Base-by-base conservation (phyloP, 2,888 invertebrate genomes). In the Dasypogon diadema region DNA sequence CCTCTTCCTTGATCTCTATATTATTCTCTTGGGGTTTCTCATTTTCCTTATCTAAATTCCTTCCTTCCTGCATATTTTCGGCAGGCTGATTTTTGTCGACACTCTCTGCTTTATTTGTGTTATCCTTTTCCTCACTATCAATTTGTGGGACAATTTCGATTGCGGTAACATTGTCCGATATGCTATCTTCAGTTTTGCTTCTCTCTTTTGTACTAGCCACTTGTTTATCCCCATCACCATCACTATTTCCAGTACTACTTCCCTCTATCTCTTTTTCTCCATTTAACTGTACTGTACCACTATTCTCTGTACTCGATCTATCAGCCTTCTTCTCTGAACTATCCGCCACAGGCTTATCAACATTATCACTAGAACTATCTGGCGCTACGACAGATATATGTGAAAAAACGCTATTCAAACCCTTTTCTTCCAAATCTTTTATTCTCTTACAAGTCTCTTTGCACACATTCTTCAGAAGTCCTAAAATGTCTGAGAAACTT, bases 1-100 rank as follows among this genome's bases (percentile, higher is more conserved):
- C 22, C 5, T 55, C 16, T 16, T 21, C 24, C 5, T 6, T 26
- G 24, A 30, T 30, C 30, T 34, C 8, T 26, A 8, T 18, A 78
- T 75, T 73, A 58, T 78, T 30, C 26, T 54, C 48, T 48, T 63
- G 18, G 2, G 6, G 42, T 6, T 42, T 24, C 0, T 63, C 42
- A 1, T 22, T 51, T 51, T 42, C 42, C 42, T 42, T 42, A 42
- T 42, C 42, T 42, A 42, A 42, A 51, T 51, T 42, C n/a, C n/a
- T 2, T 6, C n/a, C 12, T 42, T 6, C 12, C 16, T 74, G 56
- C 16, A 55, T 54, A 14, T n/a, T 21, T 0, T 30, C 30, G 8
- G 3, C 6, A 22, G 10, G 8, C 12, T 37, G 3, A 2, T 54
- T 54, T 12, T 24, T 3, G n/a, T 24, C 26, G 14, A 6, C 10